These are phyloP conservation scores for Ptychobarbus kaznakovi DNA, from an alignment of 2,797 vertebrate genomes.

Conservation along the genomic window DNA sequence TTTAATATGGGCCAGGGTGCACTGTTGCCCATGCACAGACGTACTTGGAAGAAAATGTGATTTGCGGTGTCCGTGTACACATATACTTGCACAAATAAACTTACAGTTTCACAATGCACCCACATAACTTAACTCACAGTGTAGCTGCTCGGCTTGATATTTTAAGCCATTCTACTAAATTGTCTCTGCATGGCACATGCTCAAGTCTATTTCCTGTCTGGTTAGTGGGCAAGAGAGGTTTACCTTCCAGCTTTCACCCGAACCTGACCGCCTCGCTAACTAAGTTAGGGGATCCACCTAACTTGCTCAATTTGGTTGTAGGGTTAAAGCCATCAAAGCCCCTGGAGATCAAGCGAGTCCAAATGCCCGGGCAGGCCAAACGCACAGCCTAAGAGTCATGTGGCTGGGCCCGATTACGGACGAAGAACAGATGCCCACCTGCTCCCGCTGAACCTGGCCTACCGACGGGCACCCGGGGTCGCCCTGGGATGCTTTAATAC, in stretches of 20 bases:
- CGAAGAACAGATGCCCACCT: slow-evolving; percentile 84
- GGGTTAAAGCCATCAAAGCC: slow-evolving; percentile 46
- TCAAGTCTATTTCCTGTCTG: slow-evolving; percentile 14
- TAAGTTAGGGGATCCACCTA: slow-evolving; percentile 41
- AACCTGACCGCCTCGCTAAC: neutral
- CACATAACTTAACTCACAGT: slow-evolving; percentile 25
- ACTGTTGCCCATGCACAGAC: slow-evolving; percentile 13
- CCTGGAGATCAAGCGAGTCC: slow-evolving; percentile 25
- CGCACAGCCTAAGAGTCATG: slow-evolving; percentile 75
- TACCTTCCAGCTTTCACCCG: slow-evolving; percentile 5
- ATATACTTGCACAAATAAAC: slow-evolving; percentile 19
- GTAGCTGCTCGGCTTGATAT: slow-evolving; percentile 41
- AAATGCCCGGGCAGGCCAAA: slow-evolving; percentile 60
- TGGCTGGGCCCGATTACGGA: slow-evolving; percentile 78
- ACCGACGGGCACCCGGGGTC: slow-evolving; percentile 75
- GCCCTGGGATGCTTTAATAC: slow-evolving; percentile 81
- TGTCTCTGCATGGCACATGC: slow-evolving; percentile 14
- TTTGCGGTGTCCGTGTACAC: slow-evolving; percentile 14
- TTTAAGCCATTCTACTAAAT: slow-evolving; percentile 25
- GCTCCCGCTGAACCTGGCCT: slow-evolving; percentile 80
- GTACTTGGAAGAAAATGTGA: slow-evolving; percentile 32
- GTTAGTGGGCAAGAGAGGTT: slow-evolving; percentile 21
- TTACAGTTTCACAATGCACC: neutral
- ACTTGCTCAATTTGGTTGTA: slow-evolving; percentile 46
- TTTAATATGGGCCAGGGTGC: slow-evolving; percentile 37